Conservation (phyloP, 64 coral and sea anemone species). For the Dendrophyllia cribrosa region DNA sequence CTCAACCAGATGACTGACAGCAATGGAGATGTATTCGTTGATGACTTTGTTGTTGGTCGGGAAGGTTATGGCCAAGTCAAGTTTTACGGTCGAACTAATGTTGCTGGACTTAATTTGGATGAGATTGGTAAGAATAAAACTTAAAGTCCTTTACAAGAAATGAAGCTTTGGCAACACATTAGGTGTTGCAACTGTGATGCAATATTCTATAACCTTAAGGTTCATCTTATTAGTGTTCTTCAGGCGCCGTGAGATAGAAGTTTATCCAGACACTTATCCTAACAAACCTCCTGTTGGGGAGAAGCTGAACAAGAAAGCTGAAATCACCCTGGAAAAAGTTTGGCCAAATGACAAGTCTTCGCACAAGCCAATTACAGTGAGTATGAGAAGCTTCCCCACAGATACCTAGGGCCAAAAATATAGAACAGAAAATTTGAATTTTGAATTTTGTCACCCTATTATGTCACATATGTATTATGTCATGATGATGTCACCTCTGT, state of each 20-base stretch:
- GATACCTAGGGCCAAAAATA: too few species aligned
- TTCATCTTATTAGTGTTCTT: slow-evolving; percentile 72
- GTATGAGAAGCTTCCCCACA: background rate
- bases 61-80: slow-evolving; percentile 92
- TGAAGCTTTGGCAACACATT: background rate
- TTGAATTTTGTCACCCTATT: too few species aligned
- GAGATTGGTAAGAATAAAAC: slow-evolving; percentile 79
- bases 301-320: slow-evolving; percentile 94
- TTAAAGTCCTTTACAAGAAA: background rate
- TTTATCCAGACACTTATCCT: slow-evolving; percentile 93
- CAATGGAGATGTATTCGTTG: slow-evolving; percentile 87
- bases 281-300: slow-evolving; percentile 92
- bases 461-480: too few species aligned
- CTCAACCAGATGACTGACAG: slow-evolving; percentile 84
- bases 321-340: slow-evolving; percentile 91
- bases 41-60: slow-evolving; percentile 90
- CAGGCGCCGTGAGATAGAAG: slow-evolving; percentile 93
- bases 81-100: slow-evolving; percentile 92
- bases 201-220: too few species aligned
- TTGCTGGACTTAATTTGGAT: slow-evolving; percentile 95
- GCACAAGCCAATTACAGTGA: slow-evolving; percentile 88
- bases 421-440: too few species aligned
- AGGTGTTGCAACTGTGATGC: too few species aligned
- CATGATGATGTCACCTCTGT: too few species aligned
- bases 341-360: slow-evolving; percentile 98